Evolutionary conservation across 2,113 vertebrate genomes (phyloP), one percentile per base, ranked within the genome.

Genomic region (Atractosteus spatula): DNA sequence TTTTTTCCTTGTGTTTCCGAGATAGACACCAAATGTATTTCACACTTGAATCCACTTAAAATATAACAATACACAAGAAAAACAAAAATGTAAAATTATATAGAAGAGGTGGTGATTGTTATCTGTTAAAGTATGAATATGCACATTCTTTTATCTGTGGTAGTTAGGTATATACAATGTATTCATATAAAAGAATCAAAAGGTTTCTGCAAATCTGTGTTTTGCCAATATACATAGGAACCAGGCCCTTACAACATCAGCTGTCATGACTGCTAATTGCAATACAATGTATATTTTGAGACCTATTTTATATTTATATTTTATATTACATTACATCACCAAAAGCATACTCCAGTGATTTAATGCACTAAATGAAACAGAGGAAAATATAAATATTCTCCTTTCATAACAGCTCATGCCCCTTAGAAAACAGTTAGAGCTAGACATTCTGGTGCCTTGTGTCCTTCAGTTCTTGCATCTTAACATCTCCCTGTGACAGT

Each of bases 281-380:
- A 62, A 56, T 73, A 57, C 66, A 14, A 66, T 16, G 57, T 59
- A 59, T 59, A 59, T 14, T 11, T 59, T n/a, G 0, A 13, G 57
- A 76, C 29, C 29, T 29, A 29, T 29, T 81, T 83, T 81, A 77
- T 78, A 77, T 82, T 78, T 70, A 70, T 54, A 68, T 77, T 54
- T 29, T 29, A 29, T 86, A 86, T 84, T 73, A 74, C 76, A 74
- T 84, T 77, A 84, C 71, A 78, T 86, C 78, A 77, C 70, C 29
- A 3, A 29, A 29, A 41, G 62, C 62, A 10, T 65, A 43, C 41
- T 65, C 10, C 29, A 69, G 68, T 83, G 78, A 88, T 87, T 87
- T 82, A 84, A 70, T 80, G 68, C 42, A 66, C 68, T 71, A 83
- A 84, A 87, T 88, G 71, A 89, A 88, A 90, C 74, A 80, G 62